Base-by-base conservation (phyloP, 2,888 invertebrate species). In the Lasiommata megera region DNA sequence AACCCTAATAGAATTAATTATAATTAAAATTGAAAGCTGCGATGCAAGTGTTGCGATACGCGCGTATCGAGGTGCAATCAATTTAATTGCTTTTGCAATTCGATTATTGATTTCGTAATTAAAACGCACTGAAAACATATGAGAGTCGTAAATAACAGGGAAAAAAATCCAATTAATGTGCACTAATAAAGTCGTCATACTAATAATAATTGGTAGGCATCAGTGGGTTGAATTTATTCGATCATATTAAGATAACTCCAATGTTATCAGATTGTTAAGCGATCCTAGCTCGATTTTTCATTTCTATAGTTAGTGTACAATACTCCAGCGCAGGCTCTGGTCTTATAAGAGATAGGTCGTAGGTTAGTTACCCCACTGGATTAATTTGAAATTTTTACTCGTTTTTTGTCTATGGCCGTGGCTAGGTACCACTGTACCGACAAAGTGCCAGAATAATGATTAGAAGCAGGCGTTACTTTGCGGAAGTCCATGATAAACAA, bases 31-130 rank as follows among this genome's bases (percentile, higher is more conserved):
- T 65, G 57, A 51, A 61, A 64, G 61, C 59, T 56, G 61, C 74
- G 81, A 82, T 84, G 79, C 84, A 80, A 80, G 83, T 79, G 74
- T 68, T 56, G 64, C 70, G 86, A 85, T 84, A 80, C 68, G 74
- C 72, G 69, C 70, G 65, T 79, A 82, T 83, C 85, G 73, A 69
- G 72, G 70, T 77, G 82, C 84, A 84, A 87, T 85, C 84, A 82
- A 82, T 85, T 82, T 83, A 80, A 76, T 73, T 61, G 55, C 54
- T 71, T 73, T 65, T 68, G 74, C 80, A 80, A 80, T 87, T 86
- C 84, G 84, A 88, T 88, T 87, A 88, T 88, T 88, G 85, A 87
- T 87, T 87, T 83, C 79, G 82, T 86, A 89, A 89, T 89, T 87
- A 88, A 88, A 88, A 81, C 80, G 77, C 79, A 70, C 73, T 68